Conservation (phyloP, 2,113 vertebrate genomes). For the Odocoileus hemionus region DNA sequence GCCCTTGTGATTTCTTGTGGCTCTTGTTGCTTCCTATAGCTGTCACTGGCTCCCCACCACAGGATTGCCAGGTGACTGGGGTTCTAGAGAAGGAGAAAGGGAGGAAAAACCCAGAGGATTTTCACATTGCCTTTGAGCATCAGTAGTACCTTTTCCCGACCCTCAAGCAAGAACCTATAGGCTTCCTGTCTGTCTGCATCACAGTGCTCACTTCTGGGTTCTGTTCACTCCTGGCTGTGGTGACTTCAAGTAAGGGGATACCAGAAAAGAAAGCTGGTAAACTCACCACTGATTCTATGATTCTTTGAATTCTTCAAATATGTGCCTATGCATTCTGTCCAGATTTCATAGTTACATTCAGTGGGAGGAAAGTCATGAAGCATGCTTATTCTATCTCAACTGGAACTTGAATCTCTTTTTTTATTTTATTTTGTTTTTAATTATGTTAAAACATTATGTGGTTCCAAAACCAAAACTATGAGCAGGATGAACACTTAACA, state of each 20-base stretch:
- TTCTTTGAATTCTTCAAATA: background rate
- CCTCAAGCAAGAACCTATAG: background rate
- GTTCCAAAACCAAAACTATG: conserved; percentile 29
- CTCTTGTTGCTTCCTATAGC: background rate
- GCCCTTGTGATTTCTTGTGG: background rate
- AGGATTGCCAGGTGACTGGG: background rate
- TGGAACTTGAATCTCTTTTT: background rate
- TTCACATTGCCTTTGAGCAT: background rate
- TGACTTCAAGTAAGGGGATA: background rate
- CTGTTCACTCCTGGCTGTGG: background rate
- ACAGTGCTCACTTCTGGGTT: background rate
- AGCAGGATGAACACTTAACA: background rate
- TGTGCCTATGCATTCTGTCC: background rate
- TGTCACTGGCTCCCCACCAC: background rate
- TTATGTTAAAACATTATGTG: background rate
- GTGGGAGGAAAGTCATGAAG: background rate
- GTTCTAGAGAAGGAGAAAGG: background rate
- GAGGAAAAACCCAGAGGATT: background rate
- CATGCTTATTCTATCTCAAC: background rate
- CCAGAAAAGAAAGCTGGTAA: background rate
- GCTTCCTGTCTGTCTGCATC: background rate
- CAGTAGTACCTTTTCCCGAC: background rate
- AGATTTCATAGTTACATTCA: conserved; percentile 18
- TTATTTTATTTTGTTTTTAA: background rate
- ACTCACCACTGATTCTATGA: background rate